Conservation (phyloP, 2,888 invertebrate genomes). For the Exephanes ischioxanthus region DNA sequence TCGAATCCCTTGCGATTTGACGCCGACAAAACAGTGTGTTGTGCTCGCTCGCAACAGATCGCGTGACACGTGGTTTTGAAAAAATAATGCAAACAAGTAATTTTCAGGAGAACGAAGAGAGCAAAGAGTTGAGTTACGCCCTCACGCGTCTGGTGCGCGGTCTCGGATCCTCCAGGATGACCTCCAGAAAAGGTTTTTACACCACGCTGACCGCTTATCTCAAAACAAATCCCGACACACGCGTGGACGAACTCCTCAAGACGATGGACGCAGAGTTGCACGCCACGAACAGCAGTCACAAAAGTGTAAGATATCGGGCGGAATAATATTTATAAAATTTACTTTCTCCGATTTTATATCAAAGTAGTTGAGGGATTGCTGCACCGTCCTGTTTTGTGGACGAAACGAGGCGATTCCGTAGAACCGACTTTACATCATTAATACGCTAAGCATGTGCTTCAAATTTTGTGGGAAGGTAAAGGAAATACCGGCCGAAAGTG, state of each 20-base stretch:
- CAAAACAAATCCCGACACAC: conserved; percentile 85
- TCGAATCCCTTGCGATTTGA: conserved; percentile 62
- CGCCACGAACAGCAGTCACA: conserved; percentile 87
- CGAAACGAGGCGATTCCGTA: too few species aligned
- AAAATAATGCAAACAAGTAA: neutral
- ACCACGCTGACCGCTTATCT: conserved; percentile 89
- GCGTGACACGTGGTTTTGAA: neutral
- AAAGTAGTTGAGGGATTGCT: too few species aligned
- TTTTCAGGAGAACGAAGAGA: conserved; percentile 85
- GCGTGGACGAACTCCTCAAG: conserved; percentile 86
- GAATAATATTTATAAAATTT: too few species aligned
- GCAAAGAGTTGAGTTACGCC: conserved; percentile 88
- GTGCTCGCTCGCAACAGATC: neutral
- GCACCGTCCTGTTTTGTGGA: too few species aligned
- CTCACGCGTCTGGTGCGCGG: conserved; percentile 90
- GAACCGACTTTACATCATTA: too few species aligned
- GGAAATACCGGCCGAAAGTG: too few species aligned
- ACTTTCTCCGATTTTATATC: too few species aligned
- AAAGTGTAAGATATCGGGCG: conserved; percentile 87
- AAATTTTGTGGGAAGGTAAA: too few species aligned
- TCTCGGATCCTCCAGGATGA: conserved; percentile 89
- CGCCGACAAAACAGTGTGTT: conserved; percentile 25
- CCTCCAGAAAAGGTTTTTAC: conserved; percentile 90
- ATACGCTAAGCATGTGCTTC: too few species aligned
- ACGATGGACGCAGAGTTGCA: conserved; percentile 89